Conservation (phyloP, 2,113 vertebrate genomes). For the cattle (Bos taurus) region ARS-UCD2.0 NC_037334.1:84897001-84897500, state of each 20-base stretch:
- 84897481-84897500: neutral
- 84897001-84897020: neutral
- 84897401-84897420: neutral
- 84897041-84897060: neutral
- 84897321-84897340: neutral
- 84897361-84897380: neutral
- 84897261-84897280: neutral
- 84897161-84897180: neutral
- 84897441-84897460: neutral
- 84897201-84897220: neutral
- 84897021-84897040: neutral
- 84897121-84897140: neutral
- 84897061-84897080: neutral
- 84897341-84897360: neutral
- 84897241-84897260: neutral
- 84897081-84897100: neutral
- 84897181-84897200: neutral
- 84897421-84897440: neutral
- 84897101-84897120: neutral
- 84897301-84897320: neutral
- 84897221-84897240: neutral
- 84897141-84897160: neutral
- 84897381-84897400: neutral
- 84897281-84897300: neutral
- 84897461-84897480: neutral